Conservation (phyloP, 2,888 invertebrate genomes). For the Mayetiola destructor region DNA sequence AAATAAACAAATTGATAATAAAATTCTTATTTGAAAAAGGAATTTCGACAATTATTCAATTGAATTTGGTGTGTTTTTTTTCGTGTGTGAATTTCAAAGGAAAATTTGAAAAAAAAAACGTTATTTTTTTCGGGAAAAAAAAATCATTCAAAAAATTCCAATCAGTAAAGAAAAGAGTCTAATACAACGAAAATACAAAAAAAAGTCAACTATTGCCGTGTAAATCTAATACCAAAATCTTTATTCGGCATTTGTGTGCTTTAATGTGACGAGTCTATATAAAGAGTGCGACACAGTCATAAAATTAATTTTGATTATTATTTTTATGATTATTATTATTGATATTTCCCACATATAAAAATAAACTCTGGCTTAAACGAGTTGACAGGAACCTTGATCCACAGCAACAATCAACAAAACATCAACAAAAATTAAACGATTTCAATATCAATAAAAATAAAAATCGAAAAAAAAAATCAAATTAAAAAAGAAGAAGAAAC, state of each 20-base stretch:
- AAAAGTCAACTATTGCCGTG: too few species aligned
- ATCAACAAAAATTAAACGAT: conserved; percentile 1
- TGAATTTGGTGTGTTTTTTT: too few species aligned
- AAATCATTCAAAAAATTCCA: neutral
- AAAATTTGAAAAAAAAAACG: neutral
- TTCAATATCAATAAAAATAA: conserved; percentile 9
- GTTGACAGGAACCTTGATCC: neutral
- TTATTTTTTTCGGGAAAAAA: neutral
- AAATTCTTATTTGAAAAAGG: neutral
- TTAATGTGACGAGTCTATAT: conserved; percentile 8
- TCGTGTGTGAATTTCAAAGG: neutral
- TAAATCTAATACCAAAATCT: too few species aligned
- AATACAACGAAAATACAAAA: too few species aligned
- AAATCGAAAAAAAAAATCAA: neutral
- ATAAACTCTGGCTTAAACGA: conserved; percentile 2
- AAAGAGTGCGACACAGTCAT: conserved; percentile 8
- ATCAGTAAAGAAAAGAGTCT: too few species aligned
- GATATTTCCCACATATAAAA: conserved; percentile 11
- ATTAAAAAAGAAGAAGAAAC: neutral
- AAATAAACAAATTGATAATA: neutral
- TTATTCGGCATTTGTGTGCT: too few species aligned
- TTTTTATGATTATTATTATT: conserved; percentile 16
- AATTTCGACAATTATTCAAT: neutral
- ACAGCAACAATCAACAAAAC: neutral
- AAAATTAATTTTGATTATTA: conserved; percentile 16